Percentiles rank a stretch among this genome's conserved stretches.
phyloP scores from a whole-genome alignment of 2,113 vertebrate species.

The Triplophysa dalaica region DNA sequence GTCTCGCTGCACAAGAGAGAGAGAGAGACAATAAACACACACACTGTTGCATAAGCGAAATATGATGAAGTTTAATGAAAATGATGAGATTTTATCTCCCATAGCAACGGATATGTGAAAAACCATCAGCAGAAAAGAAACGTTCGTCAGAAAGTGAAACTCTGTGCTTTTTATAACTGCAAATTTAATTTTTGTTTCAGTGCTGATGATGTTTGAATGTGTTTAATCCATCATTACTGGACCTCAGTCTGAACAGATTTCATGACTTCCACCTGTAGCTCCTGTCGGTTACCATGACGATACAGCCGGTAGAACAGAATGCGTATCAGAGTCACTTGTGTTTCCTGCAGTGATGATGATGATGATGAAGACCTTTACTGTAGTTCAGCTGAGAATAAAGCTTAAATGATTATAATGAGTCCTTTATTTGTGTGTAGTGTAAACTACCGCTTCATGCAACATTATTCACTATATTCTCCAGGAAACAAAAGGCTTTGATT shows the following conservation, averaged over 20 bases:
- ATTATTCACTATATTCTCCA: too few relatives aligned
- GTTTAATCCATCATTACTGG: neutral
- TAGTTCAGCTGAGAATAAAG: neutral
- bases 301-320: neutral
- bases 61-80: neutral
- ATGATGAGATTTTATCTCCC: neutral
- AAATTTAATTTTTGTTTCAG: too few relatives aligned
- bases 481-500: too few relatives aligned
- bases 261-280: neutral
- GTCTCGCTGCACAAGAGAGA: too few relatives aligned
- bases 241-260: neutral
- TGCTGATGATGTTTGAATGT: neutral
- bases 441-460: too few relatives aligned
- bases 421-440: too few relatives aligned
- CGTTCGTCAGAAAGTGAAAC: too few relatives aligned
- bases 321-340: neutral
- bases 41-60: neutral
- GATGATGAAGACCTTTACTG: neutral
- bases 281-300: neutral
- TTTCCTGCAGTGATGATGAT: neutral
- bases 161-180: too few relatives aligned
- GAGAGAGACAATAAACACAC: too few relatives aligned
- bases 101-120: neutral
- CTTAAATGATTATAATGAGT: neutral
- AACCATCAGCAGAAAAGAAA: too few relatives aligned